Conservation (phyloP, 2,797 vertebrate species). For the Erethizon dorsatum region DNA sequence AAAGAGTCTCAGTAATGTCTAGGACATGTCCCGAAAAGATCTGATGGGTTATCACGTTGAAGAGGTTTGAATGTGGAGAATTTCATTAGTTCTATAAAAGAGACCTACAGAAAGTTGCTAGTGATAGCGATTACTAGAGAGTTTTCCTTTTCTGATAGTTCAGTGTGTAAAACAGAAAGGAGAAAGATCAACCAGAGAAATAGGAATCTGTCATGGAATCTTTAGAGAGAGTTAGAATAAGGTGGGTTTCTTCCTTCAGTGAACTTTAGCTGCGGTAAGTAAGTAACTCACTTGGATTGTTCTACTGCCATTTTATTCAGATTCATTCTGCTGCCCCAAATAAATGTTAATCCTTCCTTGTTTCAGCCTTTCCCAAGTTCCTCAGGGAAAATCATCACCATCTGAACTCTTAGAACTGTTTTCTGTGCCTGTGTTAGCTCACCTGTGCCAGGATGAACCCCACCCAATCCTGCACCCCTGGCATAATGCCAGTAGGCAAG, state of each 20-base stretch:
- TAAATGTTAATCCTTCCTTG: not conserved
- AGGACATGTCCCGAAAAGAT: not conserved
- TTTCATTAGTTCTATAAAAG: not conserved
- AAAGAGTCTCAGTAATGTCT: not conserved
- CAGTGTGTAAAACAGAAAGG: not conserved
- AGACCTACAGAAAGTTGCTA: not conserved
- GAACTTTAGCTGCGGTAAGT: not conserved
- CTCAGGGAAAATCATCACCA: not conserved
- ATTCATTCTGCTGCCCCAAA: not conserved
- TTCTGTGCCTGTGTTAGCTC: not conserved
- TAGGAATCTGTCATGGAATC: not conserved
- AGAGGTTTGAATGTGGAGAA: not conserved
- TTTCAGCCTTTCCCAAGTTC: not conserved
- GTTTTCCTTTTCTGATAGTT: not conserved
- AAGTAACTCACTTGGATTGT: not conserved
- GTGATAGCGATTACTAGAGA: not conserved
- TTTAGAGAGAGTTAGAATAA: not conserved
- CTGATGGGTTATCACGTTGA: not conserved
- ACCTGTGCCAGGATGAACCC: not conserved
- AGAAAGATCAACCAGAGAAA: not conserved
- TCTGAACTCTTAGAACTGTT: not conserved
- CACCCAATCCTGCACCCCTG: not conserved
- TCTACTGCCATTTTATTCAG: not conserved
- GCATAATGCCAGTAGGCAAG: not conserved
- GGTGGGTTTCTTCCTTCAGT: not conserved